These are phyloP conservation scores for Ormia ochracea DNA, from an alignment of 2,888 invertebrate species.

Conservation along the genomic window DNA sequence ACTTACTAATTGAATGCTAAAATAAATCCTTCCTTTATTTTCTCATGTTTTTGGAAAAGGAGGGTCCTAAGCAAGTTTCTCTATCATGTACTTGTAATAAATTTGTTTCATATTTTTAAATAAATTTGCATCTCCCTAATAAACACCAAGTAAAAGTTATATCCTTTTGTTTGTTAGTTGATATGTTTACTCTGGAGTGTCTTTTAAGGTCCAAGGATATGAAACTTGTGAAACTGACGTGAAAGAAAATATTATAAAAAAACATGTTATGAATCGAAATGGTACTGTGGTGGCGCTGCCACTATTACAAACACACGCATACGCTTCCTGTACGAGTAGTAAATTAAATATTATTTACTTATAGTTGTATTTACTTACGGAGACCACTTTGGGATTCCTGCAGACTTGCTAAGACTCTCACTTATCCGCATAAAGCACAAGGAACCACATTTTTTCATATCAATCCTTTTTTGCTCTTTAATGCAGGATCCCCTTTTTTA, in stretches of 20 bases:
- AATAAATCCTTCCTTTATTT: no score
- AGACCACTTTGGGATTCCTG: neutral
- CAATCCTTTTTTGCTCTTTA: neutral
- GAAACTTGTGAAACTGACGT: conserved; percentile 34
- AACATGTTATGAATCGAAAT: conserved; percentile 21
- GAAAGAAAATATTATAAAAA: conserved; percentile 14
- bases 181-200: neutral
- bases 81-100: no score
- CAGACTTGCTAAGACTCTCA: neutral
- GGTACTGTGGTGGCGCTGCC: neutral
- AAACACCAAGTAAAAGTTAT: neutral
- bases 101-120: neutral
- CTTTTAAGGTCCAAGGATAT: conserved; percentile 1
- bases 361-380: neutral
- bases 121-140: neutral
- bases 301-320: neutral
- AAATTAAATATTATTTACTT: conserved; percentile 52
- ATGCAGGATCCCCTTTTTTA: neutral
- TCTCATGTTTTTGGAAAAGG: no score
- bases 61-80: no score
- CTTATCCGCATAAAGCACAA: neutral
- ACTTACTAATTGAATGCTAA: no score
- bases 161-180: neutral
- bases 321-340: neutral
- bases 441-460: neutral